Base-by-base conservation (phyloP, 2,888 invertebrate genomes). In the Drosophila infuscata region DNA sequence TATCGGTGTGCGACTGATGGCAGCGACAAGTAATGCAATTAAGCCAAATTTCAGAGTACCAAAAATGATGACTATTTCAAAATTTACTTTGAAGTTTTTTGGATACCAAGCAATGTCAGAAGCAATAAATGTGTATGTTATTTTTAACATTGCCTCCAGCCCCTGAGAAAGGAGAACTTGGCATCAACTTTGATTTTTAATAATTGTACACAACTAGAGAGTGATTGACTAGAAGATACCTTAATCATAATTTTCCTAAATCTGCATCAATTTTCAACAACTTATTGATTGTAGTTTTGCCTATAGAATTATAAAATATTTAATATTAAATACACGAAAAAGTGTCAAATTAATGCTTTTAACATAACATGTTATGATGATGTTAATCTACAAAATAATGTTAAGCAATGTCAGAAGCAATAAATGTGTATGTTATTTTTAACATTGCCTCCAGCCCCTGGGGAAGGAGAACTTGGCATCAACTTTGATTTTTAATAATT, bases 21-120 rank as follows among this genome's bases (percentile, higher is more conserved):
- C 71, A 70, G 67, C 61, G 48, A n/a, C 61, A 66, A 71, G 68
- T 70, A 62, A 59, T 83, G 88, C 88, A 85, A 85, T 85, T 87
- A 89, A 87, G 61, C 77, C 66, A 66, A 83, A 80, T 76, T 76
- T 79, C 57, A 57, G 58, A 61, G 36, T 66, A 38, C 51, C 56
- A 68, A 70, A 68, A 74, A 65, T 65, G 58, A 77, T 73, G 74
- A 84, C 72, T 72, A 75, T 80, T 85, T 49, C 46, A 56, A 59
- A 53, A 65, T 80, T 88, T 76, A 56, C 88, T 88, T 85, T 88
- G 83, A 88, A 83, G 74, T 88, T 67, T 17, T 46, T n/a, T 38
- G 49, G 36, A 63, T 59, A 56, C 49, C 29, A 36, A 43, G 52
- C 20, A 61, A 54, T 41, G 32, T 32, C 48, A 43, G 53, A 59